Evolutionary conservation across 2,113 vertebrate species (phyloP).

Genomic region (Probosciger aterrimus): DNA sequence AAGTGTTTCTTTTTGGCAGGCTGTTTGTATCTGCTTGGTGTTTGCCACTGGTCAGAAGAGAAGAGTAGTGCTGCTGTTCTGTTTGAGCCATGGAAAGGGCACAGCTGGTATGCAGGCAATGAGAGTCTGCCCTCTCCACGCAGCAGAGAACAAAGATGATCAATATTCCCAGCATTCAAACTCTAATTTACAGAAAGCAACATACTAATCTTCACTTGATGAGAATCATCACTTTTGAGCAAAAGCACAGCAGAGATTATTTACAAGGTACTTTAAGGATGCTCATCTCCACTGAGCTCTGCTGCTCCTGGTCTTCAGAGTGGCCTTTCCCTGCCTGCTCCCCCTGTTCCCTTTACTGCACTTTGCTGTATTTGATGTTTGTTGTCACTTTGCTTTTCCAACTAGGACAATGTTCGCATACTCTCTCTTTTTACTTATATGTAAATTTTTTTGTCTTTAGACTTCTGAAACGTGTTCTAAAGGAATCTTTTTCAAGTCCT

Average conservation of each 20-base stretch:
- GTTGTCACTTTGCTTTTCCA: background rate
- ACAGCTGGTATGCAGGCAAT: fast-evolving
- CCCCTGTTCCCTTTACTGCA: fast-evolving
- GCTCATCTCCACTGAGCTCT: background rate
- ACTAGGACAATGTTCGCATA: background rate
- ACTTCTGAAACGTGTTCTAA: background rate
- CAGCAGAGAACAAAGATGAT: background rate
- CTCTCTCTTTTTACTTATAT: background rate
- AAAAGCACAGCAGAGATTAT: background rate
- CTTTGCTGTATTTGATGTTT: background rate
- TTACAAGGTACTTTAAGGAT: background rate
- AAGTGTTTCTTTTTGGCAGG: background rate
- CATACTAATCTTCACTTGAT: background rate
- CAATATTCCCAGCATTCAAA: background rate
- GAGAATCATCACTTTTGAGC: background rate
- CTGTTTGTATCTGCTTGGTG: background rate
- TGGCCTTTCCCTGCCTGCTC: background rate
- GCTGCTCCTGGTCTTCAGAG: background rate
- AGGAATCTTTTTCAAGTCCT: background rate
- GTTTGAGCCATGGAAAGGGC: background rate
- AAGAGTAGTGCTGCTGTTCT: background rate
- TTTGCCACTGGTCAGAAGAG: background rate
- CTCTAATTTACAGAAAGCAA: background rate
- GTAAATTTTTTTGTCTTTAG: background rate
- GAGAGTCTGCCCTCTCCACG: background rate